Evolutionary conservation across 2,888 invertebrate genomes (phyloP).

Genomic region (Sarcophaga caerulescens): DNA sequence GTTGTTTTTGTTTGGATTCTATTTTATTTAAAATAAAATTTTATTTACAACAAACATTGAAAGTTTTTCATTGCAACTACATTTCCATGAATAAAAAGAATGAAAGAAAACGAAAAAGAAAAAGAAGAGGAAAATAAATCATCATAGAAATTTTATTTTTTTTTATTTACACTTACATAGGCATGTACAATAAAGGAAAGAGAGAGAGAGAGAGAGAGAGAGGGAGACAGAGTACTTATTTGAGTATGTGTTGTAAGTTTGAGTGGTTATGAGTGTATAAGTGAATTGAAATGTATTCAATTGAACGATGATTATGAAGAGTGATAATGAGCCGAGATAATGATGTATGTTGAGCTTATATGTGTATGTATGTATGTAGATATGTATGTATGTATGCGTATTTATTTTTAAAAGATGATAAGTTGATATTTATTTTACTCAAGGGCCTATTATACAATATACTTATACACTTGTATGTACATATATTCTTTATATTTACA

Average conservation of each 20-base stretch:
- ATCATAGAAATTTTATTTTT: not conserved
- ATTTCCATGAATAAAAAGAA: not conserved
- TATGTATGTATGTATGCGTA: too few relatives aligned
- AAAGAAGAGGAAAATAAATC: too few relatives aligned
- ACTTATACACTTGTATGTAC: not conserved
- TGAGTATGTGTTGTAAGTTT: not conserved
- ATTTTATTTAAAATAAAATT: not conserved
- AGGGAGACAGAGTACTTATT: not conserved
- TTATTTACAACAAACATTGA: slow-evolving; percentile 30
- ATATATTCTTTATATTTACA: not conserved
- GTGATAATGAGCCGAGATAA: slow-evolving; percentile 45
- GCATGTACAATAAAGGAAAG: not conserved
- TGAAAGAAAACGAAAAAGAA: too few relatives aligned
- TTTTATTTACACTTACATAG: not conserved
- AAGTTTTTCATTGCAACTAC: slow-evolving; percentile 25
- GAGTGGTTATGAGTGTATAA: not conserved
- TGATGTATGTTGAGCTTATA: slow-evolving; percentile 30
- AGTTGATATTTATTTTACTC: slow-evolving; percentile 63
- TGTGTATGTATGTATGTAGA: too few relatives aligned
- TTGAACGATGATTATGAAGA: slow-evolving; percentile 42
- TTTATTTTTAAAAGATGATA: slow-evolving; percentile 23
- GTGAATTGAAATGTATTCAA: slow-evolving; percentile 51
- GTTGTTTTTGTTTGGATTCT: slow-evolving; percentile 40
- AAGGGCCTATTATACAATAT: slow-evolving; percentile 56
- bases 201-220: too few relatives aligned